Evolutionary conservation across 2,888 invertebrate species (phyloP).

Genomic region (Nephrotoma guestfalica): DNA sequence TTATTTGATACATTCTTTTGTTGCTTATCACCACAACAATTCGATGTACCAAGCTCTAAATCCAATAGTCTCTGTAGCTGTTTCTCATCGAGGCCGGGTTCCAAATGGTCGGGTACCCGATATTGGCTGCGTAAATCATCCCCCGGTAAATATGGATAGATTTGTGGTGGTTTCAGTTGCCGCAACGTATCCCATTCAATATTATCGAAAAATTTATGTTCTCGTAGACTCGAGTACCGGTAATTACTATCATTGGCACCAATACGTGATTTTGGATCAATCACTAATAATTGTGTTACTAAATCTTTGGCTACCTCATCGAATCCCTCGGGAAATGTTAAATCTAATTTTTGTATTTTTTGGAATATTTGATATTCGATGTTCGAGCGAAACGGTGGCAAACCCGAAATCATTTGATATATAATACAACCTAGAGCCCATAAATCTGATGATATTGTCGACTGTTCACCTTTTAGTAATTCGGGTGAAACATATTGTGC

Average conservation of each 20-base stretch:
- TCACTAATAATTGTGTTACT: slow-evolving; percentile 68
- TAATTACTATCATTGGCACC: slow-evolving; percentile 61
- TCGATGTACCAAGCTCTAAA: slow-evolving; percentile 40
- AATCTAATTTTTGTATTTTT: slow-evolving; percentile 81
- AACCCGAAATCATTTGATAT: slow-evolving; percentile 91
- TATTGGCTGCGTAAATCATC: slow-evolving; percentile 51
- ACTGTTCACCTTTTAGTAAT: slow-evolving; percentile 65
- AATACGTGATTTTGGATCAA: slow-evolving; percentile 65
- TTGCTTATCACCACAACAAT: not conserved
- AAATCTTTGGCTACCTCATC: slow-evolving; percentile 73
- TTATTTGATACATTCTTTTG: slow-evolving; percentile 14
- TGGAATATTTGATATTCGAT: slow-evolving; percentile 94
- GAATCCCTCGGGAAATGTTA: slow-evolving; percentile 87
- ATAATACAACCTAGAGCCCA: slow-evolving; percentile 97
- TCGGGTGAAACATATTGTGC: slow-evolving; percentile 99
- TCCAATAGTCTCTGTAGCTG: slow-evolving; percentile 65
- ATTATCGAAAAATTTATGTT: slow-evolving; percentile 73
- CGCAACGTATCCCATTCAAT: slow-evolving; percentile 71
- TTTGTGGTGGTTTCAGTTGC: slow-evolving; percentile 63
- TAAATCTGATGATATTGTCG: slow-evolving; percentile 70
- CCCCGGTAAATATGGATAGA: slow-evolving; percentile 65
- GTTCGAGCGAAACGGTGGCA: slow-evolving; percentile 80
- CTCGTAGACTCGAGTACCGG: slow-evolving; percentile 67
- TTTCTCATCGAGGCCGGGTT: slow-evolving; percentile 76
- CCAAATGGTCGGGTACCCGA: slow-evolving; percentile 58